Percentiles rank a stretch among this genome's conserved stretches.
phyloP scores from a whole-genome alignment of 2,113 vertebrate genomes.

The Falcunculus frontatus region DNA sequence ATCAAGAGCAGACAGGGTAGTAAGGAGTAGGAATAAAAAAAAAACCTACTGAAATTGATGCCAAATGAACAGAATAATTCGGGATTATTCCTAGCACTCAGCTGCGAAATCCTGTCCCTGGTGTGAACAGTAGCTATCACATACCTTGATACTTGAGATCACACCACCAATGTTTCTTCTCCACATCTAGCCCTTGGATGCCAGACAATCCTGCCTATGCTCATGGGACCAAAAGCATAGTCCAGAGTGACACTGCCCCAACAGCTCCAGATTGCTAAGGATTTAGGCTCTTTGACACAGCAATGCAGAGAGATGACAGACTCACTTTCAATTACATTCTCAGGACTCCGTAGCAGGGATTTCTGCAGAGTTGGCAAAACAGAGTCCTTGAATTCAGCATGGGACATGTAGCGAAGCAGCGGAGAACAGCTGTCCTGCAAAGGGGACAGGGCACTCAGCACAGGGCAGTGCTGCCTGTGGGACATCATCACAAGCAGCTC shows the following conservation, averaged over 20 bases:
- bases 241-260: background rate
- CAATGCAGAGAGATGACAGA: background rate
- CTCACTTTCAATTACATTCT: slow-evolving; percentile 95
- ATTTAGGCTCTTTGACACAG: background rate
- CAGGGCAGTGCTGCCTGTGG: accelerated
- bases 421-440: slow-evolving; percentile 84
- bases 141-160: background rate
- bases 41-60: background rate
- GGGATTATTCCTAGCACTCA: slow-evolving; percentile 11
- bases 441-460: background rate
- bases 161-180: background rate
- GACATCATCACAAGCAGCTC: background rate
- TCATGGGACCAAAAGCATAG: background rate
- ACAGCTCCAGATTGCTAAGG: background rate
- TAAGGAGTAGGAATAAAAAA: background rate
- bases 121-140: background rate
- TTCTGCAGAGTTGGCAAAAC: slow-evolving; percentile 91
- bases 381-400: slow-evolving; percentile 89
- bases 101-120: background rate
- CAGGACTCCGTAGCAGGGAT: slow-evolving; percentile 90
- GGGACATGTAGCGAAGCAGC: slow-evolving; percentile 85
- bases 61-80: background rate
- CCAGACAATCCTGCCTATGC: background rate
- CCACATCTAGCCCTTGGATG: background rate
- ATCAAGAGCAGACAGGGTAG: background rate